Evolutionary conservation across 2,113 vertebrate species (phyloP).

Genomic region (Rhadina sibilatrix): DNA sequence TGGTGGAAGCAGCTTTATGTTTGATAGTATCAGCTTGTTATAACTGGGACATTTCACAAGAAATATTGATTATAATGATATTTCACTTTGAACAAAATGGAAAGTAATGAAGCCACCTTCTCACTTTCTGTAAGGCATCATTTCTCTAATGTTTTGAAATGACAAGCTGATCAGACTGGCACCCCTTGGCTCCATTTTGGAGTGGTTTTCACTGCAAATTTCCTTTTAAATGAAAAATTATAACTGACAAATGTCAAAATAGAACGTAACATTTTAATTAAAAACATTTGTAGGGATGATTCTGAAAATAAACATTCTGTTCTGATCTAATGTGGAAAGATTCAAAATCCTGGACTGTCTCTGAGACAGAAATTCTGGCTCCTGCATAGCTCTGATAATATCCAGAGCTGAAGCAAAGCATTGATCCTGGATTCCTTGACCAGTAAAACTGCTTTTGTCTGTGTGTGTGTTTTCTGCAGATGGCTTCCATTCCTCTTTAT

Average conservation of each 20-base stretch:
- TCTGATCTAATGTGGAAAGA: conserved; percentile 4
- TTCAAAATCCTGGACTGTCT: background rate
- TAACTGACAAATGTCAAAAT: background rate
- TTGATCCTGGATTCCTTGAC: conserved; percentile 19
- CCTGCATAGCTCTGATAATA: conserved; percentile 15
- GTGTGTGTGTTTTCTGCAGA: background rate
- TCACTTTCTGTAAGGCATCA: background rate
- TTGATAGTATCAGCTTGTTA: background rate
- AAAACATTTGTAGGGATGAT: background rate
- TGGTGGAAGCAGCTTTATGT: background rate
- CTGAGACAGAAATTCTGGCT: conserved; percentile 7
- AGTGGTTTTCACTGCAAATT: background rate
- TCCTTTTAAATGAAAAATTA: background rate
- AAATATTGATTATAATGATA: conserved; percentile 23
- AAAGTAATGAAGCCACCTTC: background rate
- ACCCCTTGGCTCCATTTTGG: background rate
- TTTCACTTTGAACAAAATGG: background rate
- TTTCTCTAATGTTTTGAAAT: background rate
- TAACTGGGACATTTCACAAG: background rate
- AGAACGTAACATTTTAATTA: conserved; percentile 18
- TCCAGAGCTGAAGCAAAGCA: conserved; percentile 4
- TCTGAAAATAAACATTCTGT: background rate
- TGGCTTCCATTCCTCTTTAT: conserved; percentile 45
- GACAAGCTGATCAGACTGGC: background rate
- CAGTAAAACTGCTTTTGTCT: conserved; percentile 9